Percentiles rank a stretch among this genome's conserved stretches.
These are phyloP conservation scores for Paragorgia papillata DNA, from an alignment of 92 coral and sea anemone genomes.

Conservation along the genomic window DNA sequence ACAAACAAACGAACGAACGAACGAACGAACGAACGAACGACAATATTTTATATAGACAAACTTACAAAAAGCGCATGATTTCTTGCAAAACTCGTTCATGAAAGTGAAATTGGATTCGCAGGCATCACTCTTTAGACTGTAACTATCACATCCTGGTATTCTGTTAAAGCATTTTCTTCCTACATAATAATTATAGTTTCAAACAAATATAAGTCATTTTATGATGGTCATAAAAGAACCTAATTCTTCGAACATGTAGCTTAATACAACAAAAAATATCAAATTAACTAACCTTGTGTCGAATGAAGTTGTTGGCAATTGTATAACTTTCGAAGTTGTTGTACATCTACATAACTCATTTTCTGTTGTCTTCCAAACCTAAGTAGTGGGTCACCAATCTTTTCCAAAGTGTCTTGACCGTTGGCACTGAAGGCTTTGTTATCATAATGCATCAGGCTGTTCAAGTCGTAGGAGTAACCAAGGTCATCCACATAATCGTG, in stretches of 20 bases:
- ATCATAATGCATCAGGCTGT: neutral
- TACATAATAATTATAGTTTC: no score
- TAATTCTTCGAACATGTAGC: no score
- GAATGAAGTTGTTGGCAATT: conserved; percentile 3
- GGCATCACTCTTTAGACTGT: neutral
- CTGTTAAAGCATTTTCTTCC: neutral
- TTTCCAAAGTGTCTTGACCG: neutral
- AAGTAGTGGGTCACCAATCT: neutral
- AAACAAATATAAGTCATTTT: no score
- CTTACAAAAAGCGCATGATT: neutral
- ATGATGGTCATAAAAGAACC: no score
- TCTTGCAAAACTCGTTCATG: neutral
- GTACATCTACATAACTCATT: neutral
- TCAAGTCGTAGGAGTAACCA: neutral
- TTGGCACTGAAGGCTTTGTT: neutral
- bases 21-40: no score
- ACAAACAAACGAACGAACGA: no score
- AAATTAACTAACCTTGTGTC: no score
- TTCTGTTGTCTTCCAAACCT: neutral
- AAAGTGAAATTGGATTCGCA: conserved; percentile 1
- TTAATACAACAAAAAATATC: no score
- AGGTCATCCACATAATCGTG: neutral
- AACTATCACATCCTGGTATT: conserved; percentile 9
- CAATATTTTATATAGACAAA: no score
- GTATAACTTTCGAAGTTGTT: neutral